Percentiles rank a stretch among this genome's conserved stretches.
Evolutionary conservation across 2,113 vertebrate genomes (phyloP).

Genomic region (Callionymus lyra): DNA sequence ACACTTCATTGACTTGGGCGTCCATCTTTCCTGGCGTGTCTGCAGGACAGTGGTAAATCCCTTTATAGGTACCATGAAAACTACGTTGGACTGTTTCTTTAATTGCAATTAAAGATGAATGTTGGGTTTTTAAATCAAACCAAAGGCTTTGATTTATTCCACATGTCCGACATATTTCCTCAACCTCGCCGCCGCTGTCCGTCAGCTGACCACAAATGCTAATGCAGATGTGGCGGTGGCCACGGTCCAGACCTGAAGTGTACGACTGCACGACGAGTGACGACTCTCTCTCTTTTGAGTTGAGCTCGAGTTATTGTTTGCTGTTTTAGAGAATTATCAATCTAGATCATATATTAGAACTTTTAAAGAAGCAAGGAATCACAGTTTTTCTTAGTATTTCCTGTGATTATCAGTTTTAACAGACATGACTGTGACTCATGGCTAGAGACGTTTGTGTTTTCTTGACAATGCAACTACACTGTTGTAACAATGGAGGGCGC

Average conservation of each 20-base stretch:
- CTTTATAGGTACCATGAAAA: conserved; percentile 19
- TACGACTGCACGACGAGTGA: conserved; percentile 4
- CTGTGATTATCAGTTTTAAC: too few species aligned
- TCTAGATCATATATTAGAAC: too few species aligned
- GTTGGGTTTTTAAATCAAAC: conserved; percentile 36
- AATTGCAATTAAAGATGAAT: conserved; percentile 42
- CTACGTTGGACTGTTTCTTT: conserved; percentile 17
- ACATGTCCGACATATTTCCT: conserved; percentile 33
- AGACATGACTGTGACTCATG: too few species aligned
- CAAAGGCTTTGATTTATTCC: conserved; percentile 29
- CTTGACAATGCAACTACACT: too few species aligned
- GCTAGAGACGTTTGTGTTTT: too few species aligned
- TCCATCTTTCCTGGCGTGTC: conserved; percentile 2
- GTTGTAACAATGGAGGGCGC: too few species aligned
- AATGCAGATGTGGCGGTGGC: conserved; percentile 24
- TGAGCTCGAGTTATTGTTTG: too few species aligned
- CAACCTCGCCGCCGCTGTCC: conserved; percentile 28
- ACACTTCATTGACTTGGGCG: background rate
- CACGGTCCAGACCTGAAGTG: conserved; percentile 17
- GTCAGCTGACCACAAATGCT: conserved; percentile 42
- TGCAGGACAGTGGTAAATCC: conserved; percentile 2
- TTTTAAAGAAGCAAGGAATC: too few species aligned
- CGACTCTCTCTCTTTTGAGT: too few species aligned
- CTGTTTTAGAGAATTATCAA: too few species aligned
- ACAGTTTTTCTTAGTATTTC: too few species aligned